phyloP scores from a whole-genome alignment of 35 echinoderm and acorn worm genomes.

The Heliocidaris tuberculata region DNA sequence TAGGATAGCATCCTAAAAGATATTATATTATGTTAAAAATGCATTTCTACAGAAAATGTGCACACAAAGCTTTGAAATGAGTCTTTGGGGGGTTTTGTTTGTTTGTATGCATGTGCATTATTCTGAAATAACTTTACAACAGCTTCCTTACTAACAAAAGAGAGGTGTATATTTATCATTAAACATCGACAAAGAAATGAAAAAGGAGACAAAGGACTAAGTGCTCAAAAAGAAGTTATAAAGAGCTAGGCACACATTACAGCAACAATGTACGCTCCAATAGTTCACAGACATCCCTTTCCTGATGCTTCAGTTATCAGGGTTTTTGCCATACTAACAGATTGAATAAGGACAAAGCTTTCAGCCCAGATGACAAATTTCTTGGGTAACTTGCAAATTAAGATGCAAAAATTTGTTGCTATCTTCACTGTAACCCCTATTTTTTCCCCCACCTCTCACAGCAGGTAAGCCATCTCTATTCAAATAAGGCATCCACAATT shows the following conservation, averaged over 20 bases:
- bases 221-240: neutral
- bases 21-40: too few relatives aligned
- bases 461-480: neutral
- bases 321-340: neutral
- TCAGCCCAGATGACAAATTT: neutral
- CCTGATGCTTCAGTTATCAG: neutral
- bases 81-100: too few relatives aligned
- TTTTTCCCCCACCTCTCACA: neutral
- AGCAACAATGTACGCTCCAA: neutral
- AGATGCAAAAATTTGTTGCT: neutral
- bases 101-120: too few relatives aligned
- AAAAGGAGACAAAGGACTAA: neutral
- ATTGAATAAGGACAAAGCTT: constrained; percentile 5
- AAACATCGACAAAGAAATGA: neutral
- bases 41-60: too few relatives aligned
- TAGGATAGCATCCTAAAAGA: too few relatives aligned
- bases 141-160: neutral
- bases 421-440: neutral
- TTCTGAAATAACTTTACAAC: too few relatives aligned
- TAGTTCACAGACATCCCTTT: neutral
- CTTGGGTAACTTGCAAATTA: constrained; percentile 10
- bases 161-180: neutral
- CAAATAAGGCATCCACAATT: neutral
- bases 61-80: too few relatives aligned
- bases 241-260: neutral